Evolutionary conservation across 2,113 vertebrate species (phyloP), one percentile per base, ranked within the genome.

Genomic region (Peromyscus californicus): DNA sequence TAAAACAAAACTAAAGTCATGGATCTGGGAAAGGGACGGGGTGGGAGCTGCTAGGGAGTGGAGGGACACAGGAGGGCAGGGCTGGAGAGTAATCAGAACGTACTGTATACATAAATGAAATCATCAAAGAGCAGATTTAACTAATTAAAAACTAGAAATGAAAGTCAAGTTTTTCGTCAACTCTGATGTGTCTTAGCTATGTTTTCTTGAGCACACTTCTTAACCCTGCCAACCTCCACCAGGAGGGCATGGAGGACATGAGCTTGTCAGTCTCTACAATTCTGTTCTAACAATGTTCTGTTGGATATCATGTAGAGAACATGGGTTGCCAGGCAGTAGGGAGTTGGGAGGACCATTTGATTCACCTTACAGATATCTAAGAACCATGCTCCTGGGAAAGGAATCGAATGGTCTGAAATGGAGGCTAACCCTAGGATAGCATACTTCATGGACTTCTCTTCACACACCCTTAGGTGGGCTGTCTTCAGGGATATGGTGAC

Each of bases 241-340:
- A 59, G 69, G 84, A 90, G 65, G 12, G 24, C 26, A 10, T 51
- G 0, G 9, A 84, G 5, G 45, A 87, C 79, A 48, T 13, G 75
- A 92, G n/a, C 31, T 94, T 78, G 61, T 16, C 42, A 17, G 42
- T 45, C 45, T 76, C 70, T 78, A 91, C 78, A 89, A 82, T 33
- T 92, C 57, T 75, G 65, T 93, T 69, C 79, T 89, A 51, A 95
- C 75, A 93, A 39, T 70, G 42, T 31, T 39, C 72, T n/a, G 48
- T 19, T 92, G 45, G 16, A 57, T 72, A 72, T 54, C 54, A 24
- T 11, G 11, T 26, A 91, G 22, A 90, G 17, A 84, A 89, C 39
- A 29, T 33, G n/a, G 39, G 36, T 11, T 86, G 22, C 0, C 72
- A 17, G 31, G 31, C 17, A 61, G 59, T 33, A 2, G 84, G 4